Conservation (phyloP, 2,888 invertebrate species). For the Xiphydria camelus region DNA sequence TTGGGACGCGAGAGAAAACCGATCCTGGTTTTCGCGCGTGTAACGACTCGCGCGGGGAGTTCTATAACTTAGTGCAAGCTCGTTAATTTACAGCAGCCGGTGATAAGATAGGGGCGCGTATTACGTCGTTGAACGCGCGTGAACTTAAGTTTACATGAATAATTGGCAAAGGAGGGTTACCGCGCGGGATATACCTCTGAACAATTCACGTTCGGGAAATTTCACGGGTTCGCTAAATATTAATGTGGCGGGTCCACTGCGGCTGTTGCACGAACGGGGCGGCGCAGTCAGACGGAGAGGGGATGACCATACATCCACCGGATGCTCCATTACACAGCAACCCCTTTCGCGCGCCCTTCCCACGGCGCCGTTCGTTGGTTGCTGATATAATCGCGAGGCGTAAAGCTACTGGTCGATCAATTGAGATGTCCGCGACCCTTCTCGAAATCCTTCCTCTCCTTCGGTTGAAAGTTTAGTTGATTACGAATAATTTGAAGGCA, state of each 20-base stretch:
- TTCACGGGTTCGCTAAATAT: slow-evolving; percentile 1
- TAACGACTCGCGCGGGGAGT: not conserved
- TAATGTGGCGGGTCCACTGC: slow-evolving; percentile 3
- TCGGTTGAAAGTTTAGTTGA: too few species aligned
- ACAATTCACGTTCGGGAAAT: slow-evolving; percentile 1
- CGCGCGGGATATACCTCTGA: not conserved
- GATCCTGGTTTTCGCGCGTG: too few species aligned
- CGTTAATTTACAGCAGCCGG: not conserved
- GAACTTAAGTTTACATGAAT: slow-evolving; percentile 4
- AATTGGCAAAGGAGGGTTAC: slow-evolving; percentile 1
- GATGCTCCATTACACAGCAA: slow-evolving; percentile 6
- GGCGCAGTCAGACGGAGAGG: not conserved
- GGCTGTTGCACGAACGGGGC: not conserved
- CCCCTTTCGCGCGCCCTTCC: not conserved
- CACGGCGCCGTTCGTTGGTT: not conserved
- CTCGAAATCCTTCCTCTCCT: too few species aligned
- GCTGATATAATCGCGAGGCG: not conserved
- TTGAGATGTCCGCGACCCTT: too few species aligned
- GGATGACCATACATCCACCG: slow-evolving; percentile 1
- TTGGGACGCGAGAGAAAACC: too few species aligned
- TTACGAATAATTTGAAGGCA: too few species aligned
- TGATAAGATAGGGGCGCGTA: not conserved
- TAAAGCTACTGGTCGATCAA: not conserved
- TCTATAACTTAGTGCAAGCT: not conserved
- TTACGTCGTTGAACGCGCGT: not conserved